These are phyloP conservation scores for Chromis chromis DNA, from an alignment of 2,797 vertebrate species.

Conservation along the genomic window DNA sequence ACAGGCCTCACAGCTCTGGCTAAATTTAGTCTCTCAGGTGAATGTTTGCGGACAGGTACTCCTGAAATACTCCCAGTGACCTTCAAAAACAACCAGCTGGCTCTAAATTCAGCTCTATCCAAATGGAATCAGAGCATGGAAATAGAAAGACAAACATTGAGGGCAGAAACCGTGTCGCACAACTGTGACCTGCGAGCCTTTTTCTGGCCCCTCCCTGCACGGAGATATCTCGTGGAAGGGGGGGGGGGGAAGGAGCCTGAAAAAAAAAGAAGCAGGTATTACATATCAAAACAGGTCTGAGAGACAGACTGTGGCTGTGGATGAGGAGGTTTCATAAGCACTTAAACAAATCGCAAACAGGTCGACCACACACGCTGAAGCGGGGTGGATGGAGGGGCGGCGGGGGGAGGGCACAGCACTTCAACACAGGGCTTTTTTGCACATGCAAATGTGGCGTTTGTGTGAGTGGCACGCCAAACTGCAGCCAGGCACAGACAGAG, in stretches of 20 bases:
- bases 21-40: constrained; percentile 59
- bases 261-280: constrained; percentile 37
- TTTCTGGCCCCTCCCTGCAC: constrained; percentile 42
- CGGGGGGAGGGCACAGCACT: constrained; percentile 25
- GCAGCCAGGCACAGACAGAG: constrained; percentile 33
- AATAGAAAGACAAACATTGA: constrained; percentile 81
- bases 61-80: constrained; percentile 64
- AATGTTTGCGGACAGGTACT: constrained; percentile 35
- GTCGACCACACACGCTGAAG: constrained; percentile 52
- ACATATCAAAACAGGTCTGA: constrained; percentile 54
- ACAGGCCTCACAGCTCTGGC: constrained; percentile 18
- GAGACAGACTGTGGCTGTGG: constrained; percentile 35
- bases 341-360: constrained; percentile 68
- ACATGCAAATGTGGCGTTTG: constrained; percentile 76
- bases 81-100: constrained; percentile 70
- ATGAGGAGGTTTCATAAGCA: constrained; percentile 60
- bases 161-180: constrained; percentile 72
- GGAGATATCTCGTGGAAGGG: constrained; percentile 32
- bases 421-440: constrained; percentile 66
- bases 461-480: constrained; percentile 54
- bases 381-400: neutral
- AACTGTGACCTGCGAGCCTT: constrained; percentile 61
- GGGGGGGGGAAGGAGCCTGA: constrained; percentile 51
- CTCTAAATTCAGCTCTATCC: constrained; percentile 65
- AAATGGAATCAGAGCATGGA: constrained; percentile 73